Percentiles rank a stretch among this genome's conserved stretches.
Conservation (phyloP, 1,140 invertebrate genomes). For the Planococcus citri region DNA sequence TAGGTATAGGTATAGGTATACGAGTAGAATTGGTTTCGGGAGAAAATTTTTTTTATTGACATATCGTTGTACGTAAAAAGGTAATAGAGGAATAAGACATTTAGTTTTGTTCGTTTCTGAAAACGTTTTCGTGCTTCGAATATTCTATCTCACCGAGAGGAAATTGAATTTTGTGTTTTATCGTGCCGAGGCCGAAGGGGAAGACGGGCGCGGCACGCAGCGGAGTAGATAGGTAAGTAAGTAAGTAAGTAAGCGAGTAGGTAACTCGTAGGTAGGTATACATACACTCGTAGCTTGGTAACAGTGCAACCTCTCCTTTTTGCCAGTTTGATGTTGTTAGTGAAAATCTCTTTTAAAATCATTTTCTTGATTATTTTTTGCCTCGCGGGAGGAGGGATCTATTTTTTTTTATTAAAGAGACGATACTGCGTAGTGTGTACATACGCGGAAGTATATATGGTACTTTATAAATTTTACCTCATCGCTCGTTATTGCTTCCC, state of each 20-base stretch:
- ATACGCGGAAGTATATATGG: no score
- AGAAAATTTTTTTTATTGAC: background rate
- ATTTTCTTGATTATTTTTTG: constrained; percentile 4
- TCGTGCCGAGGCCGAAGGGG: background rate
- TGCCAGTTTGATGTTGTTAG: constrained; percentile 1
- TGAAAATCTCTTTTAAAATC: constrained; percentile 4
- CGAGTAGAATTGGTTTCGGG: no score
- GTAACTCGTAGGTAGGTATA: no score
- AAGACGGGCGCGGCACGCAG: background rate
- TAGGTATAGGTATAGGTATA: no score
- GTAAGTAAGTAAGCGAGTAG: no score
- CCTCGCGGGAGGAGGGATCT: background rate
- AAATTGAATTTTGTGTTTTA: constrained; percentile 8
- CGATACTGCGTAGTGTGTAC: no score
- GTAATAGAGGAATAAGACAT: constrained; percentile 7
- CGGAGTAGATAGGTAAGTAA: no score
- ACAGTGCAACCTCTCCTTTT: background rate
- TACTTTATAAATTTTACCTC: constrained; percentile 3
- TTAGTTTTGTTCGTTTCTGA: constrained; percentile 7
- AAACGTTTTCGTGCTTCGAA: constrained; percentile 6
- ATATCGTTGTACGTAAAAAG: background rate
- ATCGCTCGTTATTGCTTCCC: no score
- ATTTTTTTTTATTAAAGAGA: background rate
- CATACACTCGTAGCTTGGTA: no score
- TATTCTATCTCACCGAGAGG: constrained; percentile 6